Evolutionary conservation across 1,140 invertebrate genomes (phyloP), one percentile per base, ranked within the genome.

Genomic region (Tetranychus urticae): DNA sequence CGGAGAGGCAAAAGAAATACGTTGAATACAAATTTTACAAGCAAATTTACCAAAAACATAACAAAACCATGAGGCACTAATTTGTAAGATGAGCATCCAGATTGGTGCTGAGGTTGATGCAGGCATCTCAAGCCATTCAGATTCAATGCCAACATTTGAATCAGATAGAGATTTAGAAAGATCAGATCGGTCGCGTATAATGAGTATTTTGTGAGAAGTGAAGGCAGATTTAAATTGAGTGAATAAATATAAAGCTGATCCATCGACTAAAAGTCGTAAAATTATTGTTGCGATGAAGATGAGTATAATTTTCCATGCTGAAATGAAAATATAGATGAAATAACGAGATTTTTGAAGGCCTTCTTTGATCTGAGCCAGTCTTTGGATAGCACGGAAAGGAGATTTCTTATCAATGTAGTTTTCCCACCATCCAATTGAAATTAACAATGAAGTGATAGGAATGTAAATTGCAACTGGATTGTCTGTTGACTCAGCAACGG

Each of bases 341-440:
- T 93, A 93, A 59, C 88, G 77, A 1, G 84, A 86, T 50, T 78
- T 52, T 13, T 62, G 62, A 58, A 93, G 72, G 64, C 85, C 80
- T 55, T 90, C 84, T 68, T 88, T 88, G 33, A 91, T 77, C 68
- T 80, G 79, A 36, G 82, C 84, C 54, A 90, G 71, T n/a, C 79
- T 78, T 68, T 82, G 82, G 33, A 92, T 81, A 55, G n/a, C 31
- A 54, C 79, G 31, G 12, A 69, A 36, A 31, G 67, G 60, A 1
- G 67, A 88, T 33, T 64, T 64, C 13, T 46, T 64, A 60, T 71
- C 71, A 89, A 94, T 86, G 69, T 88, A 97, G 74, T 96, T 97
- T 73, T 96, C 91, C 91, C 91, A 96, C 86, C 88, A 96, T 35
- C 86, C 84, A 37, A 88, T 79, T 3, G 89, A 94, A 48, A 90